These are phyloP conservation scores for Ifrita kowaldi DNA, from an alignment of 2,113 vertebrate genomes.

Conservation along the genomic window DNA sequence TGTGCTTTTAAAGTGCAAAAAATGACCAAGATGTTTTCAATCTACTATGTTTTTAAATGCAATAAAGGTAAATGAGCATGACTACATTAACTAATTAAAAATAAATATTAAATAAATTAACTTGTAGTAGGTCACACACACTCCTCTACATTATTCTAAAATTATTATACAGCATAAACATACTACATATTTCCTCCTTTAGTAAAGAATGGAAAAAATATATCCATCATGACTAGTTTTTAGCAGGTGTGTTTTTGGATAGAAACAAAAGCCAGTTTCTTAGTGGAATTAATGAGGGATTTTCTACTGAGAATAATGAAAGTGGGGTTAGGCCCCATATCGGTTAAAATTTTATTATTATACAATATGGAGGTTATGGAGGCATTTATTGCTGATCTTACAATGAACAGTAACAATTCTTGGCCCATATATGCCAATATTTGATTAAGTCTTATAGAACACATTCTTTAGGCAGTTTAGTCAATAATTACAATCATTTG, in stretches of 20 bases:
- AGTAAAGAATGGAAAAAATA: not conserved
- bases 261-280: not conserved
- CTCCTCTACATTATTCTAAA: not conserved
- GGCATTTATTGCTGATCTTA: slow-evolving; percentile 5
- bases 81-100: not conserved
- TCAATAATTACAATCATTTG: not conserved
- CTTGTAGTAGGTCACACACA: not conserved
- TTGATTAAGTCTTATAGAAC: not conserved
- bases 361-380: not conserved
- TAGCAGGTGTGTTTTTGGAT: not conserved
- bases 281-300: not conserved
- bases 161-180: not conserved
- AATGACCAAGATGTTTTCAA: not conserved
- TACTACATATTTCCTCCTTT: not conserved
- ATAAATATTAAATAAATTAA: not conserved
- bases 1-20: slow-evolving; percentile 2
- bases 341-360: not conserved
- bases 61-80: not conserved
- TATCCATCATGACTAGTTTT: rapidly evolving
- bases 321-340: not conserved
- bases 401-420: not conserved
- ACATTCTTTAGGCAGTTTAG: not conserved
- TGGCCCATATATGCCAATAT: not conserved
- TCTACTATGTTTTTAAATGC: not conserved
- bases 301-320: not conserved